These are phyloP conservation scores for Lordiphosa stackelbergi DNA, from an alignment of 1,140 invertebrate species.

Conservation along the genomic window DNA sequence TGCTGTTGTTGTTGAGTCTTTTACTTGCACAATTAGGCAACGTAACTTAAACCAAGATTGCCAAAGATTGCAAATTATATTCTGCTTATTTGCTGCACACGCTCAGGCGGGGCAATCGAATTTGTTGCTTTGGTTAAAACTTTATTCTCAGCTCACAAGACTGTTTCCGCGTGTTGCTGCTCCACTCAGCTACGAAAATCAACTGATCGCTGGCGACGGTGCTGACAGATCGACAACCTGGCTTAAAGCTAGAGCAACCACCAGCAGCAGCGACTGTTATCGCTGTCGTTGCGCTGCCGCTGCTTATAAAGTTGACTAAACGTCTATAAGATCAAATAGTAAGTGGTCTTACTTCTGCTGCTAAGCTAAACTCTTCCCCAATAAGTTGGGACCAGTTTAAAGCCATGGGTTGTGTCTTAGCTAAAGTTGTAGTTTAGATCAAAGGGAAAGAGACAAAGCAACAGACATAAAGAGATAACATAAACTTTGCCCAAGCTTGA, in stretches of 20 bases:
- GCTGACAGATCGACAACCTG: conserved; percentile 54
- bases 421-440: too few relatives aligned
- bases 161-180: conserved; percentile 57
- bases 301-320: conserved; percentile 59
- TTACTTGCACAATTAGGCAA: conserved; percentile 68
- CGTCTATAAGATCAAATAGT: conserved; percentile 51
- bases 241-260: conserved; percentile 12
- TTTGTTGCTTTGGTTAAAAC: conserved; percentile 16
- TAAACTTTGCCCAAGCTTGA: too few relatives aligned
- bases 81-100: too few relatives aligned
- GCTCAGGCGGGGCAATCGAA: too few relatives aligned
- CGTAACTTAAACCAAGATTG: conserved; percentile 35
- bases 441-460: too few relatives aligned
- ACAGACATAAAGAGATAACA: too few relatives aligned
- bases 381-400: too few relatives aligned
- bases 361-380: neutral
- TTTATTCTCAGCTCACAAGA: conserved; percentile 23
- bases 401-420: too few relatives aligned
- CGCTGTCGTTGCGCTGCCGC: conserved; percentile 9
- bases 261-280: conserved; percentile 27
- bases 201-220: conserved; percentile 46
- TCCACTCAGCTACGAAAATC: conserved; percentile 50
- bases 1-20: conserved; percentile 29
- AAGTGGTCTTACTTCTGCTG: conserved; percentile 41
- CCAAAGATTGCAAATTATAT: conserved; percentile 7